phyloP scores from a whole-genome alignment of 2,113 vertebrate genomes.

The Muscicapa adusta region DNA sequence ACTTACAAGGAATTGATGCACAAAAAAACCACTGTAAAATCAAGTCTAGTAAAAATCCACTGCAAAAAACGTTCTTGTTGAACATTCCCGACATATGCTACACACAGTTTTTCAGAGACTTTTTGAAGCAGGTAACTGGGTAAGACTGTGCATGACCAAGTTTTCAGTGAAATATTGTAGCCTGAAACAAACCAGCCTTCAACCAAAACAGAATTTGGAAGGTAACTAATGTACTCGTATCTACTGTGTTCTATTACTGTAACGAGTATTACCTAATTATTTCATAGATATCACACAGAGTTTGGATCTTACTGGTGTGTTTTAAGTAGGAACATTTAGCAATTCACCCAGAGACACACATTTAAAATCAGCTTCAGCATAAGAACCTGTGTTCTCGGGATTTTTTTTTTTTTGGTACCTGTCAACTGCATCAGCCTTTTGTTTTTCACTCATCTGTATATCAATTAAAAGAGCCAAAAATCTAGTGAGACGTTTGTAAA shows the following conservation, averaged over 20 bases:
- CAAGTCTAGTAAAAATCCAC: not conserved
- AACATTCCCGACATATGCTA: fast-evolving
- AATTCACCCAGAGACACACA: not conserved
- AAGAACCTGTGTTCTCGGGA: not conserved
- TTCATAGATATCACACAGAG: not conserved
- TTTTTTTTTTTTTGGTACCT: not conserved
- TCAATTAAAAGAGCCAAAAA: not conserved
- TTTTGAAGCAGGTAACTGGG: not conserved
- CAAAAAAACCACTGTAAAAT: not conserved
- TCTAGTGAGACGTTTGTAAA: not conserved
- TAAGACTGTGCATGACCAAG: not conserved
- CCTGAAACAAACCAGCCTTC: not conserved
- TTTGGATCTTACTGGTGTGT: not conserved
- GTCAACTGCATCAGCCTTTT: not conserved
- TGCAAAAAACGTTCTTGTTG: not conserved
- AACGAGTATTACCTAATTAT: not conserved
- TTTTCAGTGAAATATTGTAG: not conserved
- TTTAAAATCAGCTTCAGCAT: not conserved
- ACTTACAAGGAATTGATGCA: not conserved
- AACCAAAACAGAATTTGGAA: not conserved
- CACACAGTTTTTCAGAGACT: not conserved
- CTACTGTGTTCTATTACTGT: not conserved
- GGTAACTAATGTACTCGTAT: not conserved
- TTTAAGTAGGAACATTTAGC: not conserved
- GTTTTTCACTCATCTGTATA: not conserved